Base-by-base conservation (phyloP, 2,888 invertebrate genomes). In the Penaeus monodon region DNA sequence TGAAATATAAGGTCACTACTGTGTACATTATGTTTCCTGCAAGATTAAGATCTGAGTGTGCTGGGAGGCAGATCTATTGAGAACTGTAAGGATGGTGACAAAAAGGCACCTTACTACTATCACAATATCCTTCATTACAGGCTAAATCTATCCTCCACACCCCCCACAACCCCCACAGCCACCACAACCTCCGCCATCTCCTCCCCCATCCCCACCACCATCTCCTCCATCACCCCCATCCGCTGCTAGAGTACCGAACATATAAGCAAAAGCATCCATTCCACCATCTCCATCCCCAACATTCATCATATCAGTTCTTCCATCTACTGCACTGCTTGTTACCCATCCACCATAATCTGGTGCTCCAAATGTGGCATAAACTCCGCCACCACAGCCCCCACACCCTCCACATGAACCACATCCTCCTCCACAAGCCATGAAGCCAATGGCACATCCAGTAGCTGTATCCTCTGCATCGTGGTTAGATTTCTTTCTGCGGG, bases 121-220 rank as follows among this genome's bases (percentile, higher is more conserved):
- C 68, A 84, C 84, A 78, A 22, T 24, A 20, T 17, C 57, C 24
- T 44, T 66, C 33, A 44, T 12, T n/a, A 22, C 22, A 12, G n/a
- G 24, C 38, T 57, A 77, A 17, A 57, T 49, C 79, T 84, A 79
- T n/a, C 82, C 82, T 3, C 86, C 86, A 81, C 85, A 81, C 6
- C 86, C 86, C 10, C 88, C 84, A 68, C 84, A 84, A 1, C 88
- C 88, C 24, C 88, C 84, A 81, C 88, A 84, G 6, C 84, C 89
- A 27, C 84, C 89, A 74, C 89, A 77, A 27, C 86, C 84, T 8
- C 89, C 89, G 20, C 81, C 66, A 70, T 70, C 84, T n/a, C 81
- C 89, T 27, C 77, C 89, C 44, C 66, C 88, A 22, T 57, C 88
- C 22, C 77, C 79, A n/a, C 57, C 88, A 83, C 63, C 82, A 20